These are phyloP conservation scores for Florisuga fusca DNA, from an alignment of 2,797 vertebrate genomes.

Conservation along the genomic window DNA sequence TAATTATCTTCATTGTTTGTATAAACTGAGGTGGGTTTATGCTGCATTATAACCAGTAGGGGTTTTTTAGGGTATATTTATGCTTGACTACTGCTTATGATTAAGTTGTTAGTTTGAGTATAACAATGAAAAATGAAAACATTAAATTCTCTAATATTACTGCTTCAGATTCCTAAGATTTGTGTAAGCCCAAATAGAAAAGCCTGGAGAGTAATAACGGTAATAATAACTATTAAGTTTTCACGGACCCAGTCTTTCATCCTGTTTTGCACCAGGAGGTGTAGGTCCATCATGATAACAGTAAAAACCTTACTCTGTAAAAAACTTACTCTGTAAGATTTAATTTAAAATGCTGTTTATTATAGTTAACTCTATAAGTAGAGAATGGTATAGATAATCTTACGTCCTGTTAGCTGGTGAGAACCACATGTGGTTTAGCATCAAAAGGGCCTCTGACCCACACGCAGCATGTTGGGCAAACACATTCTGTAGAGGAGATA, in stretches of 20 bases:
- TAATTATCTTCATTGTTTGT: not conserved
- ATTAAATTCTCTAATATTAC: not conserved
- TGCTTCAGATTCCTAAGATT: not conserved
- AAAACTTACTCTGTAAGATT: not conserved
- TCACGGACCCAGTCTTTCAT: not conserved
- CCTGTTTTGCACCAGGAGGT: not conserved
- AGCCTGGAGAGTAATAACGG: not conserved
- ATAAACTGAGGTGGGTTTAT: not conserved
- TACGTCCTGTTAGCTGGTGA: not conserved
- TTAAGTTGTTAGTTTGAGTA: not conserved
- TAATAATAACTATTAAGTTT: not conserved
- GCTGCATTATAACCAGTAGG: not conserved
- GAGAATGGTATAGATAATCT: not conserved
- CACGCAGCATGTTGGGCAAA: not conserved
- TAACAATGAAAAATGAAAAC: not conserved
- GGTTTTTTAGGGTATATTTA: not conserved
- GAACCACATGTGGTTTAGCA: not conserved
- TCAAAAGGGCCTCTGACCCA: not conserved
- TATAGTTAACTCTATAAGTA: not conserved
- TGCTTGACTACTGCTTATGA: not conserved
- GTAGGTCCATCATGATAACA: not conserved
- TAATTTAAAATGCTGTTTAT: not conserved
- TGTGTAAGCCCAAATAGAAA: not conserved
- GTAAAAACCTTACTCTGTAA: too few relatives aligned
- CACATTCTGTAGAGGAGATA: not conserved